Conservation (phyloP, 2,113 vertebrate genomes). For the Epinephelus lanceolatus region DNA sequence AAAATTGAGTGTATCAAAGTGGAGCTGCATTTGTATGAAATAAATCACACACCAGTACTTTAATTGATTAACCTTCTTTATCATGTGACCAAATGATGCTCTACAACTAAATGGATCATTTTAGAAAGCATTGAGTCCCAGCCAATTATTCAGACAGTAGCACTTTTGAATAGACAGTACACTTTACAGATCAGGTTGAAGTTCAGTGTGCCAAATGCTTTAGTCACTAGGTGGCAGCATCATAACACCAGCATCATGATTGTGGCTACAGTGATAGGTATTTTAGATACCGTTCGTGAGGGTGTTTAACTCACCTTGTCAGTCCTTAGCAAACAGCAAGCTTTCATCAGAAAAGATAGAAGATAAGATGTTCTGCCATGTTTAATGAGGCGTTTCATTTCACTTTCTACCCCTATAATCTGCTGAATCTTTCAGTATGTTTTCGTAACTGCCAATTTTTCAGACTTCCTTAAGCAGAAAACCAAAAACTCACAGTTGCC, state of each 20-base stretch:
- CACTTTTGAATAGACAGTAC: neutral
- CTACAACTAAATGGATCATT: neutral
- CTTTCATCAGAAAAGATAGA: neutral
- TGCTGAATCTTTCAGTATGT: neutral
- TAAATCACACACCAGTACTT: neutral
- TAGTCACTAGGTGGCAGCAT: conserved; percentile 71
- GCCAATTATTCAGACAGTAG: neutral
- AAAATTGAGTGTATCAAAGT: neutral
- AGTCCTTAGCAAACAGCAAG: neutral
- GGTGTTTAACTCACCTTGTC: neutral
- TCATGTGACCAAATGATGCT: neutral
- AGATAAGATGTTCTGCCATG: neutral
- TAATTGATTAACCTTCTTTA: conserved; percentile 3
- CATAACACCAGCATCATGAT: neutral
- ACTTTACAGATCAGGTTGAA: neutral
- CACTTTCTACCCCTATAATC: neutral
- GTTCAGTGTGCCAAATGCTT: neutral
- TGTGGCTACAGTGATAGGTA: neutral
- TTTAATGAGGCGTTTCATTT: neutral
- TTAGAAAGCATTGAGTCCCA: neutral
- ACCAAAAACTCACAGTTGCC: neutral
- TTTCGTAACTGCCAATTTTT: neutral
- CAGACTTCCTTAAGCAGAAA: neutral
- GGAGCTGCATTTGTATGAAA: neutral
- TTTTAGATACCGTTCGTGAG: neutral